Evolutionary conservation across 23 tunicate genomes (phyloP), one percentile per base, ranked within the genome.

Genomic region (Halocynthia aurantium): DNA sequence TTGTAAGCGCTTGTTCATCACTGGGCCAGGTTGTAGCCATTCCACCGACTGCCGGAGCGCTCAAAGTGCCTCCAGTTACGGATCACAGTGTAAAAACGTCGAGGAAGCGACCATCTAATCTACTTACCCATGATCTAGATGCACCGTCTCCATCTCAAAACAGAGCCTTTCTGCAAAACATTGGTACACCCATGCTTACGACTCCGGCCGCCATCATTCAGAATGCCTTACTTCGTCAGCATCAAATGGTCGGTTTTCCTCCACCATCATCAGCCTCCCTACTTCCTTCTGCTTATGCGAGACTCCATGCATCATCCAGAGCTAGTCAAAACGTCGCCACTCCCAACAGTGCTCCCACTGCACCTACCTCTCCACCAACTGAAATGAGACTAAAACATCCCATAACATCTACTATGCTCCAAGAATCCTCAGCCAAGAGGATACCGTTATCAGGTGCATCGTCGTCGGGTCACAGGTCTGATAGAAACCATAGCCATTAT

Each of bases 1-100:
- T 84, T 55, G 82, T 74, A 62, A 74, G 76, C 44, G 87, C 87
- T 7, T 84, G 72, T 31, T 83, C 87, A 10, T 83, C 87, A 20
- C 81, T 83, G 19, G 87, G 76, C 2, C 69, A 56, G 50, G 78
- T 49, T 10, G 77, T 72, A 55, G 51, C 70, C 22, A 62, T 63
- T 17, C 72, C 81, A 17, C 81, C 81, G 11, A 13, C 15, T 4
- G 54, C 72, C 76, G 73, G 75, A 1, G 53, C 73, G 55, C 55
- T 74, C 0, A 74, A 74, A 56, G 56, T 74, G 6, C 62, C 78
- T n/a, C 20, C 40, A 13, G 56, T 54, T 52, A n/a, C 64, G 66
- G 60, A 74, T 21, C 60, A 55, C 13, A 74, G 15, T n/a, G 20
- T 62, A 20, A 53, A 54, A 56, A 54, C 78, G 8, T 74, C 78